These are phyloP conservation scores for Dynastes tityus DNA, from an alignment of 2,888 invertebrate species.

Conservation along the genomic window DNA sequence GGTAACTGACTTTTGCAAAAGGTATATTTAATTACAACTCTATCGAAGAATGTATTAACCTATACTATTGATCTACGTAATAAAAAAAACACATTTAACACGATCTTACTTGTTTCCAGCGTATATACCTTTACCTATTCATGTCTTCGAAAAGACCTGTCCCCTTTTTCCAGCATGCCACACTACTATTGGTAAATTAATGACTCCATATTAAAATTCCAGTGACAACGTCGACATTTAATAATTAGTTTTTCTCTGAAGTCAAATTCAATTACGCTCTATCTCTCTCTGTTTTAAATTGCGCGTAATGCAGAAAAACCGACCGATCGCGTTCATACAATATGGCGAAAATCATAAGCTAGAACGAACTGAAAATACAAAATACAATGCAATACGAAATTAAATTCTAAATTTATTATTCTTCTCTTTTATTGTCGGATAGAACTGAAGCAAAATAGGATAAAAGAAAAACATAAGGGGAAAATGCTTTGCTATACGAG, in stretches of 20 bases:
- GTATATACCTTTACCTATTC: neutral
- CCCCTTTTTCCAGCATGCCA: neutral
- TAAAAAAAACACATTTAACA: no score
- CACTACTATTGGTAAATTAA: constrained; percentile 60
- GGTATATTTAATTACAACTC: no score
- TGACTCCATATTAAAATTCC: constrained; percentile 65
- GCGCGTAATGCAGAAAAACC: constrained; percentile 9
- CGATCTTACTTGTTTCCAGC: no score
- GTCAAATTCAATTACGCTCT: constrained; percentile 62
- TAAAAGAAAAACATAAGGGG: neutral
- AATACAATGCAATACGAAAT: constrained; percentile 29
- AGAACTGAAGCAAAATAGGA: neutral
- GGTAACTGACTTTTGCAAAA: no score
- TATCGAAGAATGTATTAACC: no score
- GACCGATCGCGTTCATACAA: neutral
- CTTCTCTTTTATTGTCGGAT: constrained; percentile 14
- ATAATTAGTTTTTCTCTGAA: constrained; percentile 65
- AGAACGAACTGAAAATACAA: neutral
- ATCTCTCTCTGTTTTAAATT: constrained; percentile 38
- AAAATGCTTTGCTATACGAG: neutral
- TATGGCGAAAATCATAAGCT: neutral
- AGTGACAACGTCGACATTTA: constrained; percentile 63
- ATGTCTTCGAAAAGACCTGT: neutral
- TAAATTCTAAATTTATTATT: constrained; percentile 40
- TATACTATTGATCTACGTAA: no score